A percentile compares a stretch with the other conserved stretches of the same genome.
Conservation (phyloP, 2,888 invertebrate genomes). For the Belgica antarctica region DNA sequence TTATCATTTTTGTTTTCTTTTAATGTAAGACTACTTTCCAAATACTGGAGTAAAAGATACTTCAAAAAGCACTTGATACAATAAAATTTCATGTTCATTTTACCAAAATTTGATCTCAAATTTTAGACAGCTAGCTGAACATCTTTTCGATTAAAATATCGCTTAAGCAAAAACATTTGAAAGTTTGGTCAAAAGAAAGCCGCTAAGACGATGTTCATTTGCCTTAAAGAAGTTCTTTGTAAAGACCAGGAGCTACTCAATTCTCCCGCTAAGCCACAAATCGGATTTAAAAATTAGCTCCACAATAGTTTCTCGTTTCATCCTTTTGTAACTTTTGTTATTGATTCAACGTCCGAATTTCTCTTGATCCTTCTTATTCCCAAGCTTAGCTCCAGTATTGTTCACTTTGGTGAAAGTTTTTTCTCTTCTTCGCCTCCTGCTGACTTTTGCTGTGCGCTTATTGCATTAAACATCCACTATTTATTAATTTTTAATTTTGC, state of each 20-base stretch:
- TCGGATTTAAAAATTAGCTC: conserved; percentile 29
- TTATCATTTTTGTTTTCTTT: too few species aligned
- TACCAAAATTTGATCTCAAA: too few species aligned
- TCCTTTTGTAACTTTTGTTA: not conserved
- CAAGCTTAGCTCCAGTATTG: not conserved
- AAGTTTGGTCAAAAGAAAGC: not conserved
- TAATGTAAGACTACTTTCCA: too few species aligned
- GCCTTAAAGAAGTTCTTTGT: not conserved
- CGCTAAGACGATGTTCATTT: conserved; percentile 13
- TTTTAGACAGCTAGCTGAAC: too few species aligned
- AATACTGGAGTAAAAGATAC: too few species aligned
- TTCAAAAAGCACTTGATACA: too few species aligned
- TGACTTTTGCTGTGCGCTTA: not conserved
- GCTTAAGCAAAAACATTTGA: too few species aligned
- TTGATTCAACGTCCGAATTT: conserved; percentile 14
- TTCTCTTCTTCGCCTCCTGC: conserved; percentile 1
- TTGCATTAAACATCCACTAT: not conserved
- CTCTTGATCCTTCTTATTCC: not conserved
- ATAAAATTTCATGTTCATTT: too few species aligned
- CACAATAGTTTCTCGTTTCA: not conserved
- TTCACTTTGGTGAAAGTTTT: not conserved
- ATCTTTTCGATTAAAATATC: too few species aligned
- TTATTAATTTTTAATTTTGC: conserved; percentile 19
- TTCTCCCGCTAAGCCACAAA: conserved; percentile 4
- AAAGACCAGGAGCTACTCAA: not conserved